phyloP scores from a whole-genome alignment of 2,888 invertebrate genomes.

The Teleiodes luculella region DNA sequence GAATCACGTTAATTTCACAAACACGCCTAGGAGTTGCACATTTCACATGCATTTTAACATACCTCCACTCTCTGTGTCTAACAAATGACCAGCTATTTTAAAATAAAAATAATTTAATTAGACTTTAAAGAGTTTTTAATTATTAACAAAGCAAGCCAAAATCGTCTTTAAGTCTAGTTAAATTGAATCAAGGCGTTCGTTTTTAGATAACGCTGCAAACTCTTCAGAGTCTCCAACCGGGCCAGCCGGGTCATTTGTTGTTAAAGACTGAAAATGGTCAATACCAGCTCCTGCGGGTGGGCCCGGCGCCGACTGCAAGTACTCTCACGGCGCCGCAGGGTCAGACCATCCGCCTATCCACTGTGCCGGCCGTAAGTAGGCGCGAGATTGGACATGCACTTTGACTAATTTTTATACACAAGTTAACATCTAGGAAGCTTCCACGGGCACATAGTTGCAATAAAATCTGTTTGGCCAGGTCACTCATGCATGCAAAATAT shows the following conservation, averaged over 20 bases:
- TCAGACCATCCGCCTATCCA: slow-evolving; percentile 90
- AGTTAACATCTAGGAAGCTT: slow-evolving; percentile 7
- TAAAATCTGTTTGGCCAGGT: slow-evolving; percentile 37
- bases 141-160: slow-evolving; percentile 8
- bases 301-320: slow-evolving; percentile 84
- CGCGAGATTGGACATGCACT: slow-evolving; percentile 56
- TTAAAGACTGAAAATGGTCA: slow-evolving; percentile 98
- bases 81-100: slow-evolving; percentile 52
- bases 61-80: slow-evolving; percentile 36
- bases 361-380: slow-evolving; percentile 92
- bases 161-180: slow-evolving; percentile 31
- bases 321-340: slow-evolving; percentile 79
- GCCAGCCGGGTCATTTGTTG: slow-evolving; percentile 92
- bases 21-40: slow-evolving; percentile 17
- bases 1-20: background rate
- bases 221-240: slow-evolving; percentile 90
- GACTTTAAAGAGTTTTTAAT: slow-evolving; percentile 17
- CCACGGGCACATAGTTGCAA: slow-evolving; percentile 9
- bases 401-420: slow-evolving; percentile 5
- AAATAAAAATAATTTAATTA: slow-evolving; percentile 33
- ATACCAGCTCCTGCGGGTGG: slow-evolving; percentile 94
- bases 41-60: slow-evolving; percentile 25
- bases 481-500: slow-evolving; percentile 58
- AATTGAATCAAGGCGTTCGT: slow-evolving; percentile 66
- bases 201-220: slow-evolving; percentile 93